A percentile compares a stretch with the other conserved stretches of the same genome.
Conservation (phyloP, 1,140 invertebrate species). For the Zeugodacus cucurbitae region DNA sequence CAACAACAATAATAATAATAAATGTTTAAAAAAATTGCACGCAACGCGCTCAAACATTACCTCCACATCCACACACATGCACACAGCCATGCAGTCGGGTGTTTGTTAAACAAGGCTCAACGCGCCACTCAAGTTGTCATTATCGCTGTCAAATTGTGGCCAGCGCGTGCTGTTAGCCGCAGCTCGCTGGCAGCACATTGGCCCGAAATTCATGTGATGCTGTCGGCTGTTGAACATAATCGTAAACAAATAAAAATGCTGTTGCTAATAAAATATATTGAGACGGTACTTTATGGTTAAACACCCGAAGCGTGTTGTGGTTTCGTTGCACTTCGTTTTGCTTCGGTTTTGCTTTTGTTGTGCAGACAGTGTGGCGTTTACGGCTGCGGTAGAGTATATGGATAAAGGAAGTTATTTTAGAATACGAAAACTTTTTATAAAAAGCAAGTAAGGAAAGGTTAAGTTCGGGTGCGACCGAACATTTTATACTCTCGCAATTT, state of each 20-base stretch:
- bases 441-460: no score
- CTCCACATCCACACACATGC: no score
- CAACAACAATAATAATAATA: neutral
- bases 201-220: slow-evolving; percentile 34
- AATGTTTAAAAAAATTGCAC: neutral
- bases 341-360: neutral
- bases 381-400: neutral
- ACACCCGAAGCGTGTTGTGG: slow-evolving; percentile 9
- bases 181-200: neutral
- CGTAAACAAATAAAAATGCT: slow-evolving; percentile 39
- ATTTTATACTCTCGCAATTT: no score
- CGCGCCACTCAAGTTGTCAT: slow-evolving; percentile 36
- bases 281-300: slow-evolving; percentile 24
- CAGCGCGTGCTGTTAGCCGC: slow-evolving; percentile 11
- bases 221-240: slow-evolving; percentile 39
- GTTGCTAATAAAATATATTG: slow-evolving; percentile 38
- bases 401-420: neutral
- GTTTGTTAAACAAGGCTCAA: slow-evolving; percentile 29
- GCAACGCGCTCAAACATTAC: neutral
- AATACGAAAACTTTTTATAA: no score
- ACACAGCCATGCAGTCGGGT: neutral
- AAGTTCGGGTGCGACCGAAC: no score
- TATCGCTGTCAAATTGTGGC: slow-evolving; percentile 36
- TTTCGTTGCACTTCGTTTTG: neutral
- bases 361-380: neutral